These are phyloP conservation scores for Sardinella longiceps DNA, from an alignment of 2,797 vertebrate species.

Conservation along the genomic window DNA sequence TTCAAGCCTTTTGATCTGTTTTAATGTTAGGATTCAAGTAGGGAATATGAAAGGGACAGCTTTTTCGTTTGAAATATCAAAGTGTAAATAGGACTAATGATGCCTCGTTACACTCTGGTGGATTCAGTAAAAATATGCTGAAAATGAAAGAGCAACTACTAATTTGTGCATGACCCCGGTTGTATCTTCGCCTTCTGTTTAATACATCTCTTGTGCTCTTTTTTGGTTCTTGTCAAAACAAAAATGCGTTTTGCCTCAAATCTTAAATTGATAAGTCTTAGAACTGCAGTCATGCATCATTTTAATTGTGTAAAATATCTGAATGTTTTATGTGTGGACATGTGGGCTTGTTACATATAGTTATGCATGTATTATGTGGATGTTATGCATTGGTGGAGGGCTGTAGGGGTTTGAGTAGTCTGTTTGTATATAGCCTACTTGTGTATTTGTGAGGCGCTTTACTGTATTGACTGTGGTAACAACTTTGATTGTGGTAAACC, in stretches of 20 bases:
- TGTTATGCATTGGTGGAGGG: too few species aligned
- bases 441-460: too few species aligned
- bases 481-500: not conserved
- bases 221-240: not conserved
- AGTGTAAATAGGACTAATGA: constrained; percentile 54
- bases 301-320: not conserved
- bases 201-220: not conserved
- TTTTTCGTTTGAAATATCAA: constrained; percentile 51
- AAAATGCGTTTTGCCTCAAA: not conserved
- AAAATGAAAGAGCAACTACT: not conserved
- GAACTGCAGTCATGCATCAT: not conserved
- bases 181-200: not conserved
- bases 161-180: not conserved
- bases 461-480: too few species aligned
- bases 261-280: not conserved
- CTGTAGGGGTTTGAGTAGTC: too few species aligned
- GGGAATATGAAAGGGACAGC: constrained; percentile 47
- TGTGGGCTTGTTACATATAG: too few species aligned
- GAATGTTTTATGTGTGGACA: too few species aligned
- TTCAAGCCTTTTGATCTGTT: constrained; percentile 46
- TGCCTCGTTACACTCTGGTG: constrained; percentile 26
- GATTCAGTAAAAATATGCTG: constrained; percentile 43
- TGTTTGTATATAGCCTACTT: too few species aligned
- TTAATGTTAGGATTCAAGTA: constrained; percentile 38
- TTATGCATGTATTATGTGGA: too few species aligned